Percentiles rank a stretch among this genome's conserved stretches.
phyloP scores from a whole-genome alignment of 2,888 invertebrate species.

The Eumerus sabulonum region DNA sequence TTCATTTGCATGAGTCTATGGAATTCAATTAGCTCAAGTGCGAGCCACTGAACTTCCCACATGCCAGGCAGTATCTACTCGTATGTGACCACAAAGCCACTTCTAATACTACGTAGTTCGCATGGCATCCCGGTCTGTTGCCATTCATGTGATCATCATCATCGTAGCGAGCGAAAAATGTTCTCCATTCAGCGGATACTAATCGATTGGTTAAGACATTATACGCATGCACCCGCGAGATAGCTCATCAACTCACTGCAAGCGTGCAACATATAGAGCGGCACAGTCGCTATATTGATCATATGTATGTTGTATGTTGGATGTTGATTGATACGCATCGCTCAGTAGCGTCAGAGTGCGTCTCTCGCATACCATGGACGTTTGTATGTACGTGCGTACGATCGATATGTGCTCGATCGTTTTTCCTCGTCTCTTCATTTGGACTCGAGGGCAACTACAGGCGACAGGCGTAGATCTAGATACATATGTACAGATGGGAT shows the following conservation, averaged over 20 bases:
- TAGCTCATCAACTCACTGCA: conserved; percentile 39
- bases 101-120: too few species aligned
- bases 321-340: conserved; percentile 58
- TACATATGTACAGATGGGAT: conserved; percentile 9
- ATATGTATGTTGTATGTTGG: conserved; percentile 47
- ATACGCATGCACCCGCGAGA: conserved; percentile 33
- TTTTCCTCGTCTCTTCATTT: too few species aligned
- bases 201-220: conserved; percentile 34
- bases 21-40: conserved; percentile 38
- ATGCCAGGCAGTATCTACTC: neutral
- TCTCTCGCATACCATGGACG: conserved; percentile 13
- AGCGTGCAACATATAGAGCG: conserved; percentile 24
- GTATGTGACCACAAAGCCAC: too few species aligned
- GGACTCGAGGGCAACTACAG: too few species aligned
- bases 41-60: conserved; percentile 41
- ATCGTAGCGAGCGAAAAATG: too few species aligned
- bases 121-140: conserved; percentile 9
- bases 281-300: conserved; percentile 31
- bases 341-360: conserved; percentile 37
- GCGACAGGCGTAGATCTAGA: neutral
- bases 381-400: neutral
- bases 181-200: conserved; percentile 15
- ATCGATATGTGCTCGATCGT: too few species aligned
- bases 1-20: conserved; percentile 20
- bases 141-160: neutral